Evolutionary conservation across 2,113 vertebrate species (phyloP).

Genomic region (Indicator maculatus): DNA sequence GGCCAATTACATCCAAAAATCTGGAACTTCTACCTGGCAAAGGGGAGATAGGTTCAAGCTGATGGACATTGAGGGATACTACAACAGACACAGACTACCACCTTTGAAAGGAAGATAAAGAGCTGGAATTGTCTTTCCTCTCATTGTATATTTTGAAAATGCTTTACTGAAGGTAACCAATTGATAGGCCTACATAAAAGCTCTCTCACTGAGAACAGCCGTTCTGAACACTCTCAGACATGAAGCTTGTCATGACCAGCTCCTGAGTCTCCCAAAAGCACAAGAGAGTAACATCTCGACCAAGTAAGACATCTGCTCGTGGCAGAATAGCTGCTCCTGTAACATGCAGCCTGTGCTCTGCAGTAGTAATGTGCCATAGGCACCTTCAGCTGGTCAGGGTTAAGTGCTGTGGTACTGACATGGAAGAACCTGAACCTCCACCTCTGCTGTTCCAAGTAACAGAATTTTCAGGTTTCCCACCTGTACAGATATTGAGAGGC

Average conservation of each 20-base stretch:
- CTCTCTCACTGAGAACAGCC: background rate
- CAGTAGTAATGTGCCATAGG: background rate
- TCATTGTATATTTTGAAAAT: background rate
- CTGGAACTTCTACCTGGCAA: background rate
- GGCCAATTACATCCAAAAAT: background rate
- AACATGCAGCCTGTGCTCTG: background rate
- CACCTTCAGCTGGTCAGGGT: background rate
- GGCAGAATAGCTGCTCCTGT: background rate
- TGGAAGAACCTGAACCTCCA: background rate
- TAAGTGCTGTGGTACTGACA: background rate
- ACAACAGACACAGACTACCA: background rate
- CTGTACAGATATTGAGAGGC: background rate
- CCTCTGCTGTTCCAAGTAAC: background rate
- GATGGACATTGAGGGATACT: background rate
- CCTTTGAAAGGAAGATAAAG: background rate
- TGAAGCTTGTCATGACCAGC: background rate
- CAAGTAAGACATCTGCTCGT: background rate
- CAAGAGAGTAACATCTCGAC: background rate
- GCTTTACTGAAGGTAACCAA: background rate
- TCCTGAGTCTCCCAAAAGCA: background rate
- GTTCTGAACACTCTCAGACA: background rate
- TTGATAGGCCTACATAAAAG: background rate
- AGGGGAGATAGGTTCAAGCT: background rate
- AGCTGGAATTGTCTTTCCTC: background rate
- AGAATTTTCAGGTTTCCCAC: background rate